phyloP scores from a whole-genome alignment of 2,113 vertebrate genomes.

The Nyctibius bracteatus region DNA sequence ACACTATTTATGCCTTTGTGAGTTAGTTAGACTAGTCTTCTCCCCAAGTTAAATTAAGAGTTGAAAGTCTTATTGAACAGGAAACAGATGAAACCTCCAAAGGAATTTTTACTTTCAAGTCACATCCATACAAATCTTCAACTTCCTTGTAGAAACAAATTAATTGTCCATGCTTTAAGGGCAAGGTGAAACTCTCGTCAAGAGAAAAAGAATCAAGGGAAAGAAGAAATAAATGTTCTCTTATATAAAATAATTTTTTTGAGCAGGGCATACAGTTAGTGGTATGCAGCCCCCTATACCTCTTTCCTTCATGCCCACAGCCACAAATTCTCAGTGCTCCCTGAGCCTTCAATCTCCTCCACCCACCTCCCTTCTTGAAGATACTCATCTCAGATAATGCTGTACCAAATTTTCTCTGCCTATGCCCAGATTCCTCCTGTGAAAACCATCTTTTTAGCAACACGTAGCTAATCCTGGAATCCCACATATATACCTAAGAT shows the following conservation, averaged over 20 bases:
- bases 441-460: background rate
- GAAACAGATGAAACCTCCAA: background rate
- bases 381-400: background rate
- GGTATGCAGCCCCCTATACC: background rate
- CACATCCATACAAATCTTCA: background rate
- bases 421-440: background rate
- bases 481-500: background rate
- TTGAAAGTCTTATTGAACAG: background rate
- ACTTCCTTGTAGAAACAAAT: background rate
- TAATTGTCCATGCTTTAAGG: background rate
- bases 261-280: background rate
- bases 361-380: background rate
- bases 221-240: background rate
- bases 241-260: background rate
- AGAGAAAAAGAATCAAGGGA: background rate
- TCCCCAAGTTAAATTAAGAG: background rate
- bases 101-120: background rate
- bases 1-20: background rate
- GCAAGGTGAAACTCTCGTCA: background rate
- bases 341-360: background rate
- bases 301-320: background rate
- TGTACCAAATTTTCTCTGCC: background rate
- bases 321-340: background rate
- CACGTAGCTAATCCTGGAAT: background rate
- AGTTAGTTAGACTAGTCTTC: background rate